Conservation (phyloP, 64 coral and sea anemone species). For the Trachythela sp. region DNA sequence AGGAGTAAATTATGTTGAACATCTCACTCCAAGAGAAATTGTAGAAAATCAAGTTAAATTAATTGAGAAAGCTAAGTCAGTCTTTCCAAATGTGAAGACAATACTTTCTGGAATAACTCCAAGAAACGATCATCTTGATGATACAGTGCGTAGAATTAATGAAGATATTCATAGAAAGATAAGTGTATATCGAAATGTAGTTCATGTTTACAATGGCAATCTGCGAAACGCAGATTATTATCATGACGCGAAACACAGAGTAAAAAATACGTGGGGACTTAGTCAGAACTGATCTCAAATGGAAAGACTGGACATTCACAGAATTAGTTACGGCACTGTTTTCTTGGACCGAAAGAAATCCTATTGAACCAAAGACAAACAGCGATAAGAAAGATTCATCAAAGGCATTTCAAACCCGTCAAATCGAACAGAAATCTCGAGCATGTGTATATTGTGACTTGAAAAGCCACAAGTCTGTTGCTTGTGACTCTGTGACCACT, state of each 20-base stretch:
- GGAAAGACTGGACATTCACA: too few relatives aligned
- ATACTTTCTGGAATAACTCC: conserved; percentile 6
- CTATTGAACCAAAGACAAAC: too few relatives aligned
- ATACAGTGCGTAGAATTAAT: background rate
- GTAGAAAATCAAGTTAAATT: background rate
- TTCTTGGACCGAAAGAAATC: too few relatives aligned
- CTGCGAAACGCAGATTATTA: background rate
- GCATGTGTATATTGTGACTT: too few relatives aligned
- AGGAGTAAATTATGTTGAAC: conserved; percentile 43
- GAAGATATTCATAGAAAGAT: background rate
- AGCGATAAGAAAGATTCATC: too few relatives aligned
- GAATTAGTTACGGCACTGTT: too few relatives aligned
- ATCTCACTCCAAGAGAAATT: background rate
- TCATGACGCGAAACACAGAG: background rate
- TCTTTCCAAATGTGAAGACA: background rate
- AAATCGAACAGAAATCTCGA: too few relatives aligned
- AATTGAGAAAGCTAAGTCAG: conserved; percentile 7
- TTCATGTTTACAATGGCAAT: conserved; percentile 25
- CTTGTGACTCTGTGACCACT: too few relatives aligned
- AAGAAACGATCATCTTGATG: background rate
- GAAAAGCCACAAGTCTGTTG: too few relatives aligned
- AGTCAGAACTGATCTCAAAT: too few relatives aligned
- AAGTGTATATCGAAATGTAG: background rate
- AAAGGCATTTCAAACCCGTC: too few relatives aligned
- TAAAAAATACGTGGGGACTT: background rate